Base-by-base conservation (phyloP, 2,797 vertebrate species). In the Artibeus lituratus region DNA sequence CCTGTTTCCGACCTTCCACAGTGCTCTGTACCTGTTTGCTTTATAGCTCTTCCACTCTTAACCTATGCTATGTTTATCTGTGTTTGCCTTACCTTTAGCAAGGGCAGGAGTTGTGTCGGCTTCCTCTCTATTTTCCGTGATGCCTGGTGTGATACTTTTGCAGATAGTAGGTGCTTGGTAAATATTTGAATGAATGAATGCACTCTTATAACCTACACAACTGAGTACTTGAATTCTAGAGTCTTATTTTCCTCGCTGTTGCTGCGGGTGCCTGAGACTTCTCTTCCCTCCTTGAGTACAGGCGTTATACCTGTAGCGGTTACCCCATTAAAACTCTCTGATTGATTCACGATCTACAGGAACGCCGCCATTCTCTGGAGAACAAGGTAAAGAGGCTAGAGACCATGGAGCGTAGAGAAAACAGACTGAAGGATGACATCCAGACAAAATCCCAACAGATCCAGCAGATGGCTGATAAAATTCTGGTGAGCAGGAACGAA, bases 381-480 rank as follows among this genome's bases (percentile, higher is more conserved):
- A 99, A 99, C 98, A 99, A 99, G 98, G 99, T 99, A 98, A 99
- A 99, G 98, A 99, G 99, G 95, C 98, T 99, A 97, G 99, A 99
- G 98, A 99, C 99, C 59, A 99, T 99, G 90, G 99, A 99, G 97
- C 99, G 99, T n/a, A 99, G 99, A 96, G 99, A 99, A 98, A 99
- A 98, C 72, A 99, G 99, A 96, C 98, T 99, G 83, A 99, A 99
- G 98, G 99, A 99, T 97, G 99, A 99, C 98, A 99, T 99, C 98
- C 99, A 99, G 98, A 99, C 99, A 97, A 99, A 99, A 97, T 99
- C 99, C 97, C 99, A 99, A 97, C 99, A 99, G 98, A 99, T 99
- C 97, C 99, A 99, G 98, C 99, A 99, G 99, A 99, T 99, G 99
- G 99, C 99, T 84, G 99, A 99, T 98, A 99, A 99, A 99, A 99